Conservation (phyloP, 1,140 invertebrate genomes). For the Sycophila sp. region DNA sequence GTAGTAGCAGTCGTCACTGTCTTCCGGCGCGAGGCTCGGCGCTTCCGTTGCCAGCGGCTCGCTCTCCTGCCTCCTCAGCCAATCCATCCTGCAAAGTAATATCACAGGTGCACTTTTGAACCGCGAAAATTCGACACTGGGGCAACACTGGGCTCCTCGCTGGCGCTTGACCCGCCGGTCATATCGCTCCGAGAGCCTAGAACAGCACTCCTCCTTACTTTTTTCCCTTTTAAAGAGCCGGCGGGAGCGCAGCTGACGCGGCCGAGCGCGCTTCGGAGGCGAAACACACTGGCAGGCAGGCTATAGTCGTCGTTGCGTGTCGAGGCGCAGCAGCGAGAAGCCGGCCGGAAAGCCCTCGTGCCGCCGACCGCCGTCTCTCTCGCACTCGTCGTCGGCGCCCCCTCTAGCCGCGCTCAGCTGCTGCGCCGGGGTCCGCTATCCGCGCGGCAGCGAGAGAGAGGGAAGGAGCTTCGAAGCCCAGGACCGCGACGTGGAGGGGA, state of each 20-base stretch:
- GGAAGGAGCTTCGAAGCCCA: constrained; percentile 24
- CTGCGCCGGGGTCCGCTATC: not conserved
- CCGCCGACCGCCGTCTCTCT: constrained; percentile 3
- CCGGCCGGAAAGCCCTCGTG: constrained; percentile 55
- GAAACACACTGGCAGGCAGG: too few relatives aligned
- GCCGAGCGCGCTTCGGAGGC: not conserved
- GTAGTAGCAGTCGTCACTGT: constrained; percentile 56
- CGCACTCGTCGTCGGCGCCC: not conserved
- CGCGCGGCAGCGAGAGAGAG: constrained; percentile 21
- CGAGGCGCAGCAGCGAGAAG: constrained; percentile 46
- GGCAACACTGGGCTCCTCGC: not conserved
- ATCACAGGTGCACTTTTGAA: not conserved
- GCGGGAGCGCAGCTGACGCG: not conserved
- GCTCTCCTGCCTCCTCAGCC: constrained; percentile 53
- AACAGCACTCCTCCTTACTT: not conserved
- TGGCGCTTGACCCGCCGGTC: not conserved
- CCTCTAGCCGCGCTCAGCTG: constrained; percentile 22
- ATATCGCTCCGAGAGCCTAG: not conserved
- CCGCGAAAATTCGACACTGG: not conserved
- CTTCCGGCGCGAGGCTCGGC: constrained; percentile 53
- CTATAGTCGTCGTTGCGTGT: too few relatives aligned
- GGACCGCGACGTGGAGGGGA: constrained; percentile 3
- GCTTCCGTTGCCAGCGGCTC: constrained; percentile 47
- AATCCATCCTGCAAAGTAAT: constrained; percentile 51
- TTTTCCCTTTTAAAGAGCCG: not conserved